Percentiles rank a stretch among this genome's conserved stretches.
Conservation (phyloP, 2,888 invertebrate species). For the Axea sp. region DNA sequence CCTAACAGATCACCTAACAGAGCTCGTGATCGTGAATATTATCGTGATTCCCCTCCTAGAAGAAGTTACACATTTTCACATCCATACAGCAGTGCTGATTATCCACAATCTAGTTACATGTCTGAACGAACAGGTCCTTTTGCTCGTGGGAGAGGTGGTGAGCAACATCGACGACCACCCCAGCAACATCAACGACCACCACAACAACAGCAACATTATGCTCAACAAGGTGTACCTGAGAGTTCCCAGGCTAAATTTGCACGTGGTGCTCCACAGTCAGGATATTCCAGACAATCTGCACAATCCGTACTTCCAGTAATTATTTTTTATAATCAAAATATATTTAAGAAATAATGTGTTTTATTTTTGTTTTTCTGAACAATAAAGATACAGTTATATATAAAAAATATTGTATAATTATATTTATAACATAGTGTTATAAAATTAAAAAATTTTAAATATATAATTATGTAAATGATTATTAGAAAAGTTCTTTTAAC, state of each 20-base stretch:
- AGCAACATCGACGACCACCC: neutral
- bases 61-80: neutral
- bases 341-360: too few relatives aligned
- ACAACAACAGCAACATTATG: neutral
- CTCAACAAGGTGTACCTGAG: neutral
- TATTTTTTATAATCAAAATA: neutral
- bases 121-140: neutral
- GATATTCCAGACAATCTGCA: constrained; percentile 5
- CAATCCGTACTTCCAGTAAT: neutral
- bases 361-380: too few relatives aligned
- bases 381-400: too few relatives aligned
- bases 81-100: neutral
- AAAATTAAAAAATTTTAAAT: too few relatives aligned
- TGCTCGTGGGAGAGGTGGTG: neutral
- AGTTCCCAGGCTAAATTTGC: too few relatives aligned
- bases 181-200: neutral
- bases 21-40: neutral
- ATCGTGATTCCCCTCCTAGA: neutral
- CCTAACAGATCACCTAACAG: neutral
- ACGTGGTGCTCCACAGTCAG: constrained; percentile 19
- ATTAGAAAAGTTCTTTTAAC: too few relatives aligned
- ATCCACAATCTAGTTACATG: neutral
- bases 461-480: too few relatives aligned
- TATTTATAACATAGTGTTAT: too few relatives aligned
- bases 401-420: too few relatives aligned